phyloP scores from a whole-genome alignment of 1,140 invertebrate genomes.

The Drosophila varians region DNA sequence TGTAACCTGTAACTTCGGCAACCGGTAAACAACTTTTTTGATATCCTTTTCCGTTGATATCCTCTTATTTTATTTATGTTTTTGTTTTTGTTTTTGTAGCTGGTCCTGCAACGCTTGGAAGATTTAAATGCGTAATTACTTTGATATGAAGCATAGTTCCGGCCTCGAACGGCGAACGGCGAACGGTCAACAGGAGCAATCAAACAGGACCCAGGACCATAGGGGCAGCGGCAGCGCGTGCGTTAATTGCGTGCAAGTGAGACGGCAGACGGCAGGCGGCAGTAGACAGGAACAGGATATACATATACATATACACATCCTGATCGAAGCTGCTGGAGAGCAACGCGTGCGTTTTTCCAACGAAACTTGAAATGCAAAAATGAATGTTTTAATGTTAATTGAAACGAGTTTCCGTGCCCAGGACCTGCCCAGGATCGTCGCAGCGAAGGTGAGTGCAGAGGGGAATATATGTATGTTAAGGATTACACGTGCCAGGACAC shows the following conservation, averaged over 20 bases:
- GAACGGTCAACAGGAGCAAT: conserved; percentile 3
- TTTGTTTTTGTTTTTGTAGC: not conserved
- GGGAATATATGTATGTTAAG: not conserved
- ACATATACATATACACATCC: not conserved
- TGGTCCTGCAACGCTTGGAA: conserved; percentile 65
- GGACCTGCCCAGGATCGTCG: conserved; percentile 26
- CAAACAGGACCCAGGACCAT: not conserved
- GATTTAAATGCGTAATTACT: conserved; percentile 80
- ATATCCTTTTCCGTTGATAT: conserved; percentile 22
- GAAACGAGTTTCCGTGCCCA: conserved; percentile 68
- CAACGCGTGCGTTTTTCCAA: conserved; percentile 53
- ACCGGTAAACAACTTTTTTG: conserved; percentile 50
- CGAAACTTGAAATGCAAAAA: conserved; percentile 73
- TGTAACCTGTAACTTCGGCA: conserved; percentile 27
- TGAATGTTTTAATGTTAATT: conserved; percentile 65
- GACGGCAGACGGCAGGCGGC: conserved; percentile 27
- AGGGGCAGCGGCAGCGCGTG: conserved; percentile 37
- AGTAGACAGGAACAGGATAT: conserved; percentile 14
- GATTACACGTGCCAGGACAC: not conserved
- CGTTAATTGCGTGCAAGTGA: conserved; percentile 63
- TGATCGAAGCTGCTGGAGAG: not conserved
- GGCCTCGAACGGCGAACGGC: conserved; percentile 31
- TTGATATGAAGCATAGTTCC: conserved; percentile 82
- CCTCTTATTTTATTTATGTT: conserved; percentile 36
- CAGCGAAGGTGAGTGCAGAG: not conserved